Conservation (phyloP, 2,113 vertebrate genomes). For the Helogale parvula region DNA sequence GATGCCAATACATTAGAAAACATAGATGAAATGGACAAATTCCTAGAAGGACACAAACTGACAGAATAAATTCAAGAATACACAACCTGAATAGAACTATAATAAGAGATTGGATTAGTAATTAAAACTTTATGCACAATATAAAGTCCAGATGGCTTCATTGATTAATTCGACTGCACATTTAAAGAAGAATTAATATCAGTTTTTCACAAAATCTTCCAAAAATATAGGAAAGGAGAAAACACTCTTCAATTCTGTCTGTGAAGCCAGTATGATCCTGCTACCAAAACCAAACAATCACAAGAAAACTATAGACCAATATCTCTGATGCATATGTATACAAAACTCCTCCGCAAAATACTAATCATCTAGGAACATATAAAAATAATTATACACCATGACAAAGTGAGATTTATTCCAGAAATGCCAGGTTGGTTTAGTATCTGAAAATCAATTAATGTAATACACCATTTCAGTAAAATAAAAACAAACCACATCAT, state of each 20-base stretch:
- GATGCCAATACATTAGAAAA: too few relatives aligned
- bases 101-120: neutral
- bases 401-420: neutral
- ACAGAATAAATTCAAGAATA: neutral
- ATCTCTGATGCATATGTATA: neutral
- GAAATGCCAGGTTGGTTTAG: neutral
- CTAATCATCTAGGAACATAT: neutral
- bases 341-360: neutral
- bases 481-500: neutral
- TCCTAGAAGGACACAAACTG: too few relatives aligned
- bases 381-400: neutral
- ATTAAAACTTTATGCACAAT: neutral
- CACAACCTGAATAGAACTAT: neutral
- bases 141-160: neutral
- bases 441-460: neutral
- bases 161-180: neutral
- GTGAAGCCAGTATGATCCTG: neutral
- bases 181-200: neutral
- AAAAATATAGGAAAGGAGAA: neutral
- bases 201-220: neutral
- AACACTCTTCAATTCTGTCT: neutral
- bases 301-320: neutral
- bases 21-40: too few relatives aligned
- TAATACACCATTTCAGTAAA: neutral
- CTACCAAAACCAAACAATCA: neutral